Evolutionary conservation across 2,113 vertebrate genomes (phyloP).

Genomic region (Corythornis cristatus): DNA sequence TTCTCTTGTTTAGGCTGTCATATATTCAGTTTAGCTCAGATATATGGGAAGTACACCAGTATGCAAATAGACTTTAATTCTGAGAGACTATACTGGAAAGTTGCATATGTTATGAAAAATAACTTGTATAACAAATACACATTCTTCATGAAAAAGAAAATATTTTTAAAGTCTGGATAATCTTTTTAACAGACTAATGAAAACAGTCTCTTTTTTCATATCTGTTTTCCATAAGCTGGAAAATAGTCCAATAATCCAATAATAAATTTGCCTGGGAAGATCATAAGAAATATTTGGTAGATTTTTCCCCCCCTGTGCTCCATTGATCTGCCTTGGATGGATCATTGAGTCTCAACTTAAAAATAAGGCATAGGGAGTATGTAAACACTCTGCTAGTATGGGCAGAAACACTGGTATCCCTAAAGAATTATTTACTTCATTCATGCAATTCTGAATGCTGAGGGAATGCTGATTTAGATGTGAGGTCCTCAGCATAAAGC

Average conservation of each 20-base stretch:
- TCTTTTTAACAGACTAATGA: background rate
- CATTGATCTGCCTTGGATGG: background rate
- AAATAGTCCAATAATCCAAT: background rate
- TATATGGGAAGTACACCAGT: background rate
- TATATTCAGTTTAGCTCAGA: background rate
- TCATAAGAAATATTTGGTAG: background rate
- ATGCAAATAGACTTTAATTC: background rate
- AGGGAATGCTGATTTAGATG: conserved; percentile 79
- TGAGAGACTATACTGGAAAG: background rate
- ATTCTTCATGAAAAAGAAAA: background rate
- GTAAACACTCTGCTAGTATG: background rate
- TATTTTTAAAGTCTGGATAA: background rate
- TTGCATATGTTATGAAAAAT: background rate
- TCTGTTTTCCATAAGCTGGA: background rate
- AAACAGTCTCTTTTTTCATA: background rate
- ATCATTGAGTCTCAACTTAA: background rate
- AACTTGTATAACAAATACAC: background rate
- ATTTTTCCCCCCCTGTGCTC: background rate
- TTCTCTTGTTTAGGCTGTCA: background rate
- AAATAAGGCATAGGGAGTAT: background rate
- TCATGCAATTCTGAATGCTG: conserved; percentile 63
- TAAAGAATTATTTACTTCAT: conserved; percentile 48
- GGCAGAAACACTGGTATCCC: background rate
- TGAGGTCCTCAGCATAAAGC: conserved; percentile 70
- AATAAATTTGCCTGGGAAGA: background rate